Conservation (phyloP, 2,888 invertebrate species). For the Phania funesta region DNA sequence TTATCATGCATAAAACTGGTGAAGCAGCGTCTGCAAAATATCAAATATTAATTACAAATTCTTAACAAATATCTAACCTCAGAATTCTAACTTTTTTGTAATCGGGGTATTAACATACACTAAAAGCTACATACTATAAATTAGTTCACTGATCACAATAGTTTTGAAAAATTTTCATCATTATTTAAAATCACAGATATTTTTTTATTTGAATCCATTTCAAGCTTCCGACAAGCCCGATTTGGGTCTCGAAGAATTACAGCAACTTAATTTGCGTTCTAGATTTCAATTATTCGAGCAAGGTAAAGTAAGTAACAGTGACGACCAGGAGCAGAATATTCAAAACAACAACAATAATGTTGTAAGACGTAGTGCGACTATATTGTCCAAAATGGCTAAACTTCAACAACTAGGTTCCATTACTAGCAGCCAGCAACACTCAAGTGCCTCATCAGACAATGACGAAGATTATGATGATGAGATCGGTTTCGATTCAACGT, state of each 20-base stretch:
- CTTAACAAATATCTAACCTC: too few relatives aligned
- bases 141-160: too few relatives aligned
- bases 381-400: constrained; percentile 90
- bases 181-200: not conserved
- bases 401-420: constrained; percentile 85
- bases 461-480: constrained; percentile 62
- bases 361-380: constrained; percentile 86
- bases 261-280: constrained; percentile 90
- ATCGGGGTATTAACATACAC: too few relatives aligned
- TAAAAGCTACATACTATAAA: too few relatives aligned
- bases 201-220: not conserved
- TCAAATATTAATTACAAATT: too few relatives aligned
- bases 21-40: too few relatives aligned
- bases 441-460: constrained; percentile 81
- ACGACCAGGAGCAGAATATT: constrained; percentile 77
- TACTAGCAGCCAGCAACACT: constrained; percentile 12
- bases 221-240: constrained; percentile 92
- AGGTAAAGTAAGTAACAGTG: constrained; percentile 49
- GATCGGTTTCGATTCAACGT: constrained; percentile 71
- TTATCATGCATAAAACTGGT: too few relatives aligned
- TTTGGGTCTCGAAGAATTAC: constrained; percentile 90
- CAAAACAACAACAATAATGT: constrained; percentile 70
- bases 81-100: too few relatives aligned
- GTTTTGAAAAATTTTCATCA: too few relatives aligned
- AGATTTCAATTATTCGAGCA: constrained; percentile 91